A percentile compares a stretch with the other conserved stretches of the same genome.
Conservation (phyloP, 1,140 invertebrate genomes). For the Octopus sinensis region DNA sequence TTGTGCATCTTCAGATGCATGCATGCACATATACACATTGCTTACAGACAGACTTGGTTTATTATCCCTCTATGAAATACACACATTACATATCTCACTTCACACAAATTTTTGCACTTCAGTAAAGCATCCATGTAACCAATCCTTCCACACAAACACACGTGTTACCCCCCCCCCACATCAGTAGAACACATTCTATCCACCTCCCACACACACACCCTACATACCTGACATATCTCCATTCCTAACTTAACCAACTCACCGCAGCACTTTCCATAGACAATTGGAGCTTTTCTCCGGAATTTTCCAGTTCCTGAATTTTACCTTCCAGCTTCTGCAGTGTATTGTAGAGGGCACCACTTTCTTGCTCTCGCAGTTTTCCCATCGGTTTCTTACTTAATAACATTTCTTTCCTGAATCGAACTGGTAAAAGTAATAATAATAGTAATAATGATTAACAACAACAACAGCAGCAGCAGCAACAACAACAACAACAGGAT, state of each 20-base stretch:
- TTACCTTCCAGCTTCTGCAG: conserved; percentile 49
- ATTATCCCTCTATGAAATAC: no score
- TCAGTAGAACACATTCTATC: no score
- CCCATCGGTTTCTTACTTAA: conserved; percentile 36
- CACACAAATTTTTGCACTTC: no score
- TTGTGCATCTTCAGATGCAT: no score
- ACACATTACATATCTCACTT: no score
- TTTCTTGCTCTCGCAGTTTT: conserved; percentile 59
- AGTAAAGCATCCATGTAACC: no score
- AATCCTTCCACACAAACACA: no score
- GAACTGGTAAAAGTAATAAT: conserved; percentile 27
- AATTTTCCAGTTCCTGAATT: conserved; percentile 52
- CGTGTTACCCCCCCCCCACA: no score
- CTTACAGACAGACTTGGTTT: no score
- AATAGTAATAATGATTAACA: background rate
- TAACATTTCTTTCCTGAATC: conserved; percentile 32
- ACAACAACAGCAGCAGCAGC: background rate
- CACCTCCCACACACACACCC: no score
- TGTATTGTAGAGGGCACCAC: conserved; percentile 58
- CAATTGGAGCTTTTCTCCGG: conserved; percentile 52
- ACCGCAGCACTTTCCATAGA: conserved; percentile 57
- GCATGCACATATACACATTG: no score
- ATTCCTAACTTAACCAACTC: conserved; percentile 21
- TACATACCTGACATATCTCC: background rate
- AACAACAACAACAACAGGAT: no score